Percentiles rank a stretch among this genome's conserved stretches.
These are phyloP conservation scores for Orchesella flavescens DNA, from an alignment of 2,888 invertebrate genomes.

Conservation along the genomic window DNA sequence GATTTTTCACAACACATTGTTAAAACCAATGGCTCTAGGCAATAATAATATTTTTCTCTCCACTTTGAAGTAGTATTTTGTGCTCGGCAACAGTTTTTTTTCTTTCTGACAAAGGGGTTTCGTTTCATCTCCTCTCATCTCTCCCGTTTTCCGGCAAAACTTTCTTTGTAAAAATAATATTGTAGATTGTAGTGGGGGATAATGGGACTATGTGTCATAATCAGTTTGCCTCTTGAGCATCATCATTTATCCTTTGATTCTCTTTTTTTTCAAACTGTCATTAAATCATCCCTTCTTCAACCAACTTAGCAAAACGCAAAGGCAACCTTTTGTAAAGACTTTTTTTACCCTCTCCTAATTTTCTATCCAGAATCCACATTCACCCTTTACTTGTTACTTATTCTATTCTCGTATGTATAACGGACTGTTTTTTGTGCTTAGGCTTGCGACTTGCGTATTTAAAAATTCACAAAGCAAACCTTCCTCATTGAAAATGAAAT, in stretches of 20 bases:
- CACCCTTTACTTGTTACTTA: neutral
- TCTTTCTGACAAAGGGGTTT: neutral
- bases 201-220: conserved; percentile 46
- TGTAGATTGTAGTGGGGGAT: neutral
- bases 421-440: neutral
- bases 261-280: conserved; percentile 22
- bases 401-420: neutral
- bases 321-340: neutral
- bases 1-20: neutral
- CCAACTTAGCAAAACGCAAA: too few relatives aligned
- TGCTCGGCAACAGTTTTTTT: neutral
- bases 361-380: neutral
- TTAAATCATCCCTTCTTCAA: conserved; percentile 30
- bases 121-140: neutral
- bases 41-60: neutral
- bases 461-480: neutral
- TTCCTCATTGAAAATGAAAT: neutral
- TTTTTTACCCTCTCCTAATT: neutral
- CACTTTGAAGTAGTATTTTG: conserved; percentile 32
- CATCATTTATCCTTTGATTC: conserved; percentile 34
- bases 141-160: conserved; percentile 2
- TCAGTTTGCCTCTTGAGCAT: conserved; percentile 41
- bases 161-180: neutral
- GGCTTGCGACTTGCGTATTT: neutral
- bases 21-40: conserved; percentile 25